Base-by-base conservation (phyloP, 2,113 vertebrate genomes). In the Caloenas nicobarica region DNA sequence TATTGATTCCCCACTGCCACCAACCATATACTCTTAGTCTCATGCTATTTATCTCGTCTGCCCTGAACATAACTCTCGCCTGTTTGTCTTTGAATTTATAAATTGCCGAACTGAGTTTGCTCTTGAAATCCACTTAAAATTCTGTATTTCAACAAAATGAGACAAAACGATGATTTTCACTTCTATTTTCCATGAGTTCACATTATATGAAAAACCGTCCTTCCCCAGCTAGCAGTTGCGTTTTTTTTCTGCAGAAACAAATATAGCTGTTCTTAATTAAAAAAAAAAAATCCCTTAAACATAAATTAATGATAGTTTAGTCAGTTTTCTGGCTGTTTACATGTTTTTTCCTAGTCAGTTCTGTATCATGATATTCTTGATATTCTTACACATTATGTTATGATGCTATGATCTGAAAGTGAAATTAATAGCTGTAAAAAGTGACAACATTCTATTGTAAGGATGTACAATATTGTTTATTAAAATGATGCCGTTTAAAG, bases 381-480 rank as follows among this genome's bases (percentile, higher is more conserved):
- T 87, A 64, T 54, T 54, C 71, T 81, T 61, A 42, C 11, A 78
- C 12, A 10, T 86, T 66, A 31, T 46, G 22, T 69, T 83, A 36
- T 71, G 73, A 96, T 90, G 88, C 88, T 81, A 22, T 31, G 80
- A 88, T 87, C 56, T 81, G 93, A 88, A 96, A 93, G 64, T 87
- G 50, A 96, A 97, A 87, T 89, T 87, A 96, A 92, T 89, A 73
- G 73, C 92, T 95, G 89, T 92, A 77, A 91, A 96, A 97, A 97
- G 92, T 90, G 96, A 60, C 91, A 96, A 70, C n/a, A 70, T 95
- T 94, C 81, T 77, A 24, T 84, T 89, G 62, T 83, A 64, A 96
- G 91, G 91, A 88, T 58, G 93, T 82, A 84, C 81, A 60, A n/a
- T 81, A 71, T 80, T 86, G 65, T 95, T 95, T 94, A 96, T 96